Conservation (phyloP, 2,888 invertebrate species). For the Thera britannica region DNA sequence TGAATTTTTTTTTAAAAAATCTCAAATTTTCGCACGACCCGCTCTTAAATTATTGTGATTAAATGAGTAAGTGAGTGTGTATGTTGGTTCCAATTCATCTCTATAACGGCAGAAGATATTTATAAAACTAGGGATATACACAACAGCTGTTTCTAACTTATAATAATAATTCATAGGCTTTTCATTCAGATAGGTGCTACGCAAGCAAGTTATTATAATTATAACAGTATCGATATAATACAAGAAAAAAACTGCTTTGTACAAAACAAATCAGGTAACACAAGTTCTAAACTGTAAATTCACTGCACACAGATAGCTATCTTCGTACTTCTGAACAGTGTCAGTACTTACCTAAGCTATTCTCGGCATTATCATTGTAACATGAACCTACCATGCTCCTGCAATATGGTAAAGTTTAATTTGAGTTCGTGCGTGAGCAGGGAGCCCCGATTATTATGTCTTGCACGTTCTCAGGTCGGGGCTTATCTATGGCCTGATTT, state of each 20-base stretch:
- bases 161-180: too few species aligned
- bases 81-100: too few species aligned
- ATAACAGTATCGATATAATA: too few species aligned
- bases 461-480: constrained; percentile 18
- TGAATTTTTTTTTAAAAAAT: too few species aligned
- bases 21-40: too few species aligned
- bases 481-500: constrained; percentile 24
- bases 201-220: too few species aligned
- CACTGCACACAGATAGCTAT: neutral
- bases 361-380: constrained; percentile 32
- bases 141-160: too few species aligned
- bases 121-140: too few species aligned
- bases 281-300: neutral
- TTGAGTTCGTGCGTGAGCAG: constrained; percentile 35
- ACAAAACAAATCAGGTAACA: neutral
- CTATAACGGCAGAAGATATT: too few species aligned
- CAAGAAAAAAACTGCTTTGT: neutral
- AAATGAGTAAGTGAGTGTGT: too few species aligned
- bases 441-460: constrained; percentile 30
- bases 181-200: too few species aligned
- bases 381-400: constrained; percentile 22
- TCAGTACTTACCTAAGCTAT: constrained; percentile 31
- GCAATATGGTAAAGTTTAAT: constrained; percentile 36
- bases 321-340: neutral
- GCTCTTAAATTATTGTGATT: too few species aligned